A percentile compares a stretch with the other conserved stretches of the same genome.
These are phyloP conservation scores for Mellivora capensis DNA, from an alignment of 2,113 vertebrate genomes.

Conservation along the genomic window DNA sequence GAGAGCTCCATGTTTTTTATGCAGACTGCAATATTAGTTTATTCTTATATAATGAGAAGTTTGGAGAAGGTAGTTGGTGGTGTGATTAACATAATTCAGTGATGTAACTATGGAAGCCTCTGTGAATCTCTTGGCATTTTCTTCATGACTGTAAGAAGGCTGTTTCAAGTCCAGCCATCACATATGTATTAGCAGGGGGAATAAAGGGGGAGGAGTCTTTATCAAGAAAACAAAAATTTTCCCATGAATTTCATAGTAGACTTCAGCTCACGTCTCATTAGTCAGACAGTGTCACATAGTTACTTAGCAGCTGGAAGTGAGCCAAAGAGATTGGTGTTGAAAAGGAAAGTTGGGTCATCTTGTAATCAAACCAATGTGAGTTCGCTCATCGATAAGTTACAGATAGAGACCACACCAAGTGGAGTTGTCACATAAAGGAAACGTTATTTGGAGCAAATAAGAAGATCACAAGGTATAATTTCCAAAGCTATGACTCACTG, in stretches of 20 bases:
- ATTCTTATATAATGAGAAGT: not conserved
- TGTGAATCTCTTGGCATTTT: not conserved
- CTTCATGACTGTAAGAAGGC: not conserved
- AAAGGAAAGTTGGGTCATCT: not conserved
- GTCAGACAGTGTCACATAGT: not conserved
- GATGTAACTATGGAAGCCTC: not conserved
- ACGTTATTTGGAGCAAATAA: no score
- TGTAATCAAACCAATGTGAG: not conserved
- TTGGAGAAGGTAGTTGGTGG: not conserved
- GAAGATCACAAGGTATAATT: not conserved
- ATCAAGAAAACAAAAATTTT: not conserved
- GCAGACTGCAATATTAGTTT: not conserved
- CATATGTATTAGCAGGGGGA: not conserved
- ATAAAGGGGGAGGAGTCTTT: not conserved
- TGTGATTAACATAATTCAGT: not conserved
- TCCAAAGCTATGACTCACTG: not conserved
- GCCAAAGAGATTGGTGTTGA: not conserved
- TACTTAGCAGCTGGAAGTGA: not conserved
- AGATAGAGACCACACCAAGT: not conserved
- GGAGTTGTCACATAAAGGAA: not conserved
- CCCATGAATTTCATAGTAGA: not conserved
- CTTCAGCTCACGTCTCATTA: not conserved
- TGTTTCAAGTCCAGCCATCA: not conserved
- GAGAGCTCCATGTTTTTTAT: not conserved
- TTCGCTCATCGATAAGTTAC: not conserved